phyloP scores from a whole-genome alignment of 2,797 vertebrate species.

The Darevskia nairensis region DNA sequence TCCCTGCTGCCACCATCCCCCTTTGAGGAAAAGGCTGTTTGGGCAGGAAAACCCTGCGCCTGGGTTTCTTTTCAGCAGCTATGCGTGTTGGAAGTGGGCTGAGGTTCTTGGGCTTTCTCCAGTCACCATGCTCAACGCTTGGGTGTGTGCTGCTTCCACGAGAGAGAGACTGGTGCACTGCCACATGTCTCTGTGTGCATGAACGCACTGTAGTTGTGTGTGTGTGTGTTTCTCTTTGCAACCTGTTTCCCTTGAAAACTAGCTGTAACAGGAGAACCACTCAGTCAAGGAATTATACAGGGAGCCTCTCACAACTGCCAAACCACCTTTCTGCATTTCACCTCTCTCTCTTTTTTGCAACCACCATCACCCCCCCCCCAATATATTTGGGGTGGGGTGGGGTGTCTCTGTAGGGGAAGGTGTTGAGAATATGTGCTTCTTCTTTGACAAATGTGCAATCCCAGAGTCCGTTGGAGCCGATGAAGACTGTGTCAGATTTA shows the following conservation, averaged over 20 bases:
- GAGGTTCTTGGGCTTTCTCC: neutral
- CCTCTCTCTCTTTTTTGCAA: neutral
- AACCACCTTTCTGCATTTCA: neutral
- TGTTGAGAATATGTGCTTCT: neutral
- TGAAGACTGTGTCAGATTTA: neutral
- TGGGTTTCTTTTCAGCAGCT: conserved; percentile 36
- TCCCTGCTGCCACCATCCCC: conserved; percentile 42
- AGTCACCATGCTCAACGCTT: neutral
- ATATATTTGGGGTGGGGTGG: too few species aligned
- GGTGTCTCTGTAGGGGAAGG: neutral
- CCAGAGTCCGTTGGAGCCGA: neutral
- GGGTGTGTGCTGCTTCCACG: neutral
- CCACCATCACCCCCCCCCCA: too few species aligned
- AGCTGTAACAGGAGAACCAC: fast-evolving
- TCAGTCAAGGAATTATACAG: neutral
- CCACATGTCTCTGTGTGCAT: neutral
- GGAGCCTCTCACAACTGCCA: neutral
- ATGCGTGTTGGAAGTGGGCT: fast-evolving
- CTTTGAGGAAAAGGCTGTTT: neutral
- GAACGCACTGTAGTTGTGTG: neutral
- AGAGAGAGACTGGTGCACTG: neutral
- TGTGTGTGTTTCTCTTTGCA: neutral
- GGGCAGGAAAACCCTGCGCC: conserved; percentile 12
- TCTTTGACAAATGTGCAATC: neutral
- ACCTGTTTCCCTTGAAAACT: conserved; percentile 1